phyloP scores from a whole-genome alignment of 2,888 invertebrate genomes.

The Prionchulus punctatus region DNA sequence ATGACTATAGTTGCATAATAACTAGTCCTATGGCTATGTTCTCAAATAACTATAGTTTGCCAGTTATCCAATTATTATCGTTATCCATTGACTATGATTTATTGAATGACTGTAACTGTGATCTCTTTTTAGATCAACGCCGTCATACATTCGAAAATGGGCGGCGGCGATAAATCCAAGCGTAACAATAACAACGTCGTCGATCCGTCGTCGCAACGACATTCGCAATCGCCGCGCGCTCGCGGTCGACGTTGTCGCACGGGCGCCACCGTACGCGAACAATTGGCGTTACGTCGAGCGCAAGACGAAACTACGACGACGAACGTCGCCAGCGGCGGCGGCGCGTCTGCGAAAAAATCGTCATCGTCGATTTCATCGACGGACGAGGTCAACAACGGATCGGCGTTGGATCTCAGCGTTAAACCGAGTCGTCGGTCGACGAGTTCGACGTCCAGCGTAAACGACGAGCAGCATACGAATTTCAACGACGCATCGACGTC shows the following conservation, averaged over 20 bases:
- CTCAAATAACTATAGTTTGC: no score
- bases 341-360: no score
- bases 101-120: no score
- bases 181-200: not conserved
- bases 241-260: not conserved
- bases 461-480: not conserved
- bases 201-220: not conserved
- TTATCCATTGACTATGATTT: no score
- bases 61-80: no score
- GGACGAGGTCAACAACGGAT: not conserved
- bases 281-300: slow-evolving; percentile 3
- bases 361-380: not conserved
- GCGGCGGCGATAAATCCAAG: not conserved
- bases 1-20: no score
- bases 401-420: not conserved
- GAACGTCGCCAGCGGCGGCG: not conserved
- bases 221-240: no score
- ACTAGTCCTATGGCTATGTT: no score
- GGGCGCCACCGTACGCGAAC: slow-evolving; percentile 1
- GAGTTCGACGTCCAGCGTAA: not conserved
- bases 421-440: no score
- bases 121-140: no score
- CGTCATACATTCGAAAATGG: not conserved
- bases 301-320: not conserved
- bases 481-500: not conserved